These are phyloP conservation scores for Cassiopea andromeda DNA, from an alignment of 30 jellyfish, hydroid and myxozoan genomes.

Conservation along the genomic window DNA sequence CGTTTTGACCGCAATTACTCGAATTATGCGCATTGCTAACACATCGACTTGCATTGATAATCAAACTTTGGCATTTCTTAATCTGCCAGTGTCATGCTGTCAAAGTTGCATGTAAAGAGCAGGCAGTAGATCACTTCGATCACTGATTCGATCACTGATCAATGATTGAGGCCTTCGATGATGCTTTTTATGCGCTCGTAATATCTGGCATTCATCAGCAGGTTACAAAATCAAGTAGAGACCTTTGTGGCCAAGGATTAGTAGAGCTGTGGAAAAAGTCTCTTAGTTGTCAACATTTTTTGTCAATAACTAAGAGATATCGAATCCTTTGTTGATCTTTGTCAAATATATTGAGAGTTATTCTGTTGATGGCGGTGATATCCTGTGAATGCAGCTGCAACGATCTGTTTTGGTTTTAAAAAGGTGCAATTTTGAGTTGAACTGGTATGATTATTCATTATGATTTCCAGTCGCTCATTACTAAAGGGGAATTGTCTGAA, in stretches of 20 bases:
- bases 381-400: neutral
- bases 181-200: neutral
- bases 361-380: neutral
- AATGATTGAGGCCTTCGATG: neutral
- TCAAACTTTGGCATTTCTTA: neutral
- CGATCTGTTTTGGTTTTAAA: neutral
- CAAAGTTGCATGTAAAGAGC: slow-evolving; percentile 2
- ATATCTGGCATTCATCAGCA: neutral
- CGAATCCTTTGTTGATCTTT: neutral
- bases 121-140: neutral
- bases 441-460: neutral
- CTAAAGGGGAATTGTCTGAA: too few relatives aligned
- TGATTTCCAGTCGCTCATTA: too few relatives aligned
- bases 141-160: neutral
- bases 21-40: neutral
- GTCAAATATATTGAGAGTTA: neutral
- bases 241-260: neutral
- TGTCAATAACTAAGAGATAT: neutral
- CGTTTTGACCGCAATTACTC: neutral
- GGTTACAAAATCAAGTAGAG: neutral
- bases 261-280: neutral
- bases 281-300: neutral
- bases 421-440: neutral
- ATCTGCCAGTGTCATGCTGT: slow-evolving; percentile 5
- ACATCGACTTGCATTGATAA: neutral